These are phyloP conservation scores for Pedionomus torquatus DNA, from an alignment of 2,113 vertebrate species.

Conservation along the genomic window DNA sequence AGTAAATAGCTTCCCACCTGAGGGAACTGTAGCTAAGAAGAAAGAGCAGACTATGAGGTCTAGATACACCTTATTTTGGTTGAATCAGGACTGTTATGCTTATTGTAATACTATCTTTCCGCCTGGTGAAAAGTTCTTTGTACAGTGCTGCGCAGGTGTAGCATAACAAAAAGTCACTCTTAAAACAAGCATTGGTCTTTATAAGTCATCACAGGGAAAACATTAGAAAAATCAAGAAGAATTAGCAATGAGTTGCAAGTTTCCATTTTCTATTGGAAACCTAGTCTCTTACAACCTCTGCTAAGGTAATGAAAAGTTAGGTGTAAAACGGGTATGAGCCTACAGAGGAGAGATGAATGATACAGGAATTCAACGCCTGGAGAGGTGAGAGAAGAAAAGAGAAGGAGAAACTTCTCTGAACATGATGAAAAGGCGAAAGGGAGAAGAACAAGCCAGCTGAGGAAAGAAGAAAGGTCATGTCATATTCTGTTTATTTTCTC, in stretches of 20 bases:
- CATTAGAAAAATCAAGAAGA: background rate
- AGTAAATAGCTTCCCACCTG: background rate
- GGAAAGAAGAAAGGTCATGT: background rate
- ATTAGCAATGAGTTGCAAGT: background rate
- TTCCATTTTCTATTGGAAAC: background rate
- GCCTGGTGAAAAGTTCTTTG: background rate
- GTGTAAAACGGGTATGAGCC: background rate
- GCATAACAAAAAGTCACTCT: background rate
- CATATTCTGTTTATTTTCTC: conserved; percentile 44
- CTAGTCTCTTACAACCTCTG: background rate
- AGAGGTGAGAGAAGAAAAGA: background rate
- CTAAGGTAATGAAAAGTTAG: background rate
- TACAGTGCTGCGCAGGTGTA: background rate
- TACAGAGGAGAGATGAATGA: background rate
- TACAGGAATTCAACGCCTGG: background rate
- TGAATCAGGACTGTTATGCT: background rate
- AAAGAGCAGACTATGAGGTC: background rate
- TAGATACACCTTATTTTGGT: background rate
- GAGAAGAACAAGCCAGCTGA: background rate
- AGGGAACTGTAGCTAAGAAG: background rate
- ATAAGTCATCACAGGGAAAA: background rate
- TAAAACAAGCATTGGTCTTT: background rate
- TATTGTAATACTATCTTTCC: background rate
- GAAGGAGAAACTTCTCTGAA: background rate
- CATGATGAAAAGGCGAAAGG: background rate